Conservation (phyloP, 2,113 vertebrate genomes). For the Osmerus eperlanus region DNA sequence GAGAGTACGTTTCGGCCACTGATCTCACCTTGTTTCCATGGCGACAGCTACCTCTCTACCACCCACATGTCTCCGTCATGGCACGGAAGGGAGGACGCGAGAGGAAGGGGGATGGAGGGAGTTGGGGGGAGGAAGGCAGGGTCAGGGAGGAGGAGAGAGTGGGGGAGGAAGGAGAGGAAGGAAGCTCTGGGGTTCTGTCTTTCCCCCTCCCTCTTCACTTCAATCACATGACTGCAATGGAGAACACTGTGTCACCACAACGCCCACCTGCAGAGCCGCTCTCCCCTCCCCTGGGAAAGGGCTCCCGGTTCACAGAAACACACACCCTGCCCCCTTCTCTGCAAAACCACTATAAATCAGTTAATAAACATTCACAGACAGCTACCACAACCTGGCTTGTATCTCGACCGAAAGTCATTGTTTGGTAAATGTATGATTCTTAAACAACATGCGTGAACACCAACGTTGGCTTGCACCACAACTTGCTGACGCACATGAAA, state of each 20-base stretch:
- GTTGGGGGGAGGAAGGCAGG: too few species aligned
- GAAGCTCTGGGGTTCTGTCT: slow-evolving; percentile 61
- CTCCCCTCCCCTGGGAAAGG: slow-evolving; percentile 28
- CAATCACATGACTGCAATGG: slow-evolving; percentile 34
- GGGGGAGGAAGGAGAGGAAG: too few species aligned
- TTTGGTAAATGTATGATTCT: neutral
- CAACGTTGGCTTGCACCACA: too few species aligned
- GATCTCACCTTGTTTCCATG: slow-evolving; percentile 28
- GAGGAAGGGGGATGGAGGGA: too few species aligned
- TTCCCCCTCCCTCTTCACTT: slow-evolving; percentile 32
- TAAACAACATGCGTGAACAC: too few species aligned
- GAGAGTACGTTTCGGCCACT: neutral
- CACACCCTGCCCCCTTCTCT: slow-evolving; percentile 29
- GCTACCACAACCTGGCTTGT: neutral
- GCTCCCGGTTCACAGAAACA: slow-evolving; percentile 30
- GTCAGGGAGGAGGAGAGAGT: too few species aligned
- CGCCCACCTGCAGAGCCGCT: slow-evolving; percentile 44
- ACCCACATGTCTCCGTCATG: neutral
- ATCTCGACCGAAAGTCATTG: slow-evolving; percentile 10
- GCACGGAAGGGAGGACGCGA: neutral
- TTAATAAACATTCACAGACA: slow-evolving; percentile 11
- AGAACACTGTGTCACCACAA: slow-evolving; percentile 37
- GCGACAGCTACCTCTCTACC: slow-evolving; percentile 11
- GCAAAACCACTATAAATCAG: slow-evolving; percentile 38
- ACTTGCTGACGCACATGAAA: too few species aligned